A percentile compares a stretch with the other conserved stretches of the same genome.
Conservation (phyloP, 2,113 vertebrate species). For the Coptodon rendalli region DNA sequence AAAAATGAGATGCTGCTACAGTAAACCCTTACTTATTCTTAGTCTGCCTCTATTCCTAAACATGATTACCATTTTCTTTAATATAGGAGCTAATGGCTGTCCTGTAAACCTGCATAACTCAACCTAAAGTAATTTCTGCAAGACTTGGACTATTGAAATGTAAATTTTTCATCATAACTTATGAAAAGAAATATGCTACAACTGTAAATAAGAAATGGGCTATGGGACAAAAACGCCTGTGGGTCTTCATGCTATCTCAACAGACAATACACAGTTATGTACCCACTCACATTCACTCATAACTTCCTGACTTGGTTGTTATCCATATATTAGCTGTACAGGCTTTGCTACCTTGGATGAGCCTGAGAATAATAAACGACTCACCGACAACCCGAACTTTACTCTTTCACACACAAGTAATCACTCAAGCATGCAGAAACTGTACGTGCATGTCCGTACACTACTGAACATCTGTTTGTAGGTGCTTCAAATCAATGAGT, state of each 20-base stretch:
- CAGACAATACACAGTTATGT: not conserved
- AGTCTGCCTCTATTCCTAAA: not conserved
- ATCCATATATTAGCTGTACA: conserved; percentile 34
- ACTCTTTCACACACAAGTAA: not conserved
- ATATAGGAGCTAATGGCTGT: not conserved
- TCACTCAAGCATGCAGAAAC: conserved; percentile 9
- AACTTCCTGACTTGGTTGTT: not conserved
- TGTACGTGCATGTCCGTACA: conserved; percentile 2
- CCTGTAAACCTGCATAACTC: not conserved
- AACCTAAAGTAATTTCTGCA: conserved; percentile 14
- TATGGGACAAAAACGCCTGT: not conserved
- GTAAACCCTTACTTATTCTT: not conserved
- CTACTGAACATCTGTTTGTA: conserved; percentile 2
- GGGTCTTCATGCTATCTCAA: not conserved
- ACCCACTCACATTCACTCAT: not conserved
- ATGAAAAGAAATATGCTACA: conserved; percentile 36
- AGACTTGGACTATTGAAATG: conserved; percentile 35
- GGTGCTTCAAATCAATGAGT: conserved; percentile 35
- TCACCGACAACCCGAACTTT: not conserved
- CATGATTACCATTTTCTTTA: conserved; percentile 19
- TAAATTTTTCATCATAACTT: conserved; percentile 22
- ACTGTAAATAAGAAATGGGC: conserved; percentile 33
- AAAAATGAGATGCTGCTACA: conserved; percentile 4
- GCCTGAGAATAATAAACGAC: conserved; percentile 1
- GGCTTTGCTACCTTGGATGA: not conserved